Evolutionary conservation across 1,140 invertebrate species (phyloP).

Genomic region (Lucilia cuprina): DNA sequence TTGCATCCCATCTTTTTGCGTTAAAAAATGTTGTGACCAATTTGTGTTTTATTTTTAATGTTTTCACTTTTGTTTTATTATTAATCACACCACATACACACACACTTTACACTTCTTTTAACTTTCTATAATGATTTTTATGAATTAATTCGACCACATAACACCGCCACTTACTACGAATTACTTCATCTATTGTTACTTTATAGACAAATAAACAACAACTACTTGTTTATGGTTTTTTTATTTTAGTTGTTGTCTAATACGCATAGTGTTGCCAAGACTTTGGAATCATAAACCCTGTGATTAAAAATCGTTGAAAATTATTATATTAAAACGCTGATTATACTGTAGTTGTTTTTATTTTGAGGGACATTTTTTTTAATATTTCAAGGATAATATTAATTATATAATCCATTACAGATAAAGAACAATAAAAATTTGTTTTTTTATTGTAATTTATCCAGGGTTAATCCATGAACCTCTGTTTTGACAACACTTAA

Average conservation of each 20-base stretch:
- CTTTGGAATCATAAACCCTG: not conserved
- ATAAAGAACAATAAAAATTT: too few relatives aligned
- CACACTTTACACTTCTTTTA: not conserved
- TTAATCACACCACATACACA: not conserved
- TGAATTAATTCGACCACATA: not conserved
- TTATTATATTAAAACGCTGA: too few relatives aligned
- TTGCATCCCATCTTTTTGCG: conserved; percentile 54
- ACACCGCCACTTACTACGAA: not conserved
- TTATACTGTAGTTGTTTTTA: too few relatives aligned
- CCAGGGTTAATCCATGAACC: too few relatives aligned
- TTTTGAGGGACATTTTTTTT: too few relatives aligned
- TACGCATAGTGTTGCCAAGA: not conserved
- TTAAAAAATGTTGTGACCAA: not conserved
- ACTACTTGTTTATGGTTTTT: not conserved
- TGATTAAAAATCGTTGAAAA: too few relatives aligned
- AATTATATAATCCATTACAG: too few relatives aligned
- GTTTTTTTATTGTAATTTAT: too few relatives aligned
- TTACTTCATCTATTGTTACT: not conserved
- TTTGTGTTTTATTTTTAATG: not conserved
- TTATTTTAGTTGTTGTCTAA: conserved; percentile 3
- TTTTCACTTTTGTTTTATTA: not conserved
- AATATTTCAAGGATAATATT: too few relatives aligned
- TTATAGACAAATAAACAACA: not conserved
- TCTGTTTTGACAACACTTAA: too few relatives aligned
- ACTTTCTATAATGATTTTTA: not conserved